Evolutionary conservation across 2,113 vertebrate species (phyloP).

Genomic region (Hippocampus guttulatus): DNA sequence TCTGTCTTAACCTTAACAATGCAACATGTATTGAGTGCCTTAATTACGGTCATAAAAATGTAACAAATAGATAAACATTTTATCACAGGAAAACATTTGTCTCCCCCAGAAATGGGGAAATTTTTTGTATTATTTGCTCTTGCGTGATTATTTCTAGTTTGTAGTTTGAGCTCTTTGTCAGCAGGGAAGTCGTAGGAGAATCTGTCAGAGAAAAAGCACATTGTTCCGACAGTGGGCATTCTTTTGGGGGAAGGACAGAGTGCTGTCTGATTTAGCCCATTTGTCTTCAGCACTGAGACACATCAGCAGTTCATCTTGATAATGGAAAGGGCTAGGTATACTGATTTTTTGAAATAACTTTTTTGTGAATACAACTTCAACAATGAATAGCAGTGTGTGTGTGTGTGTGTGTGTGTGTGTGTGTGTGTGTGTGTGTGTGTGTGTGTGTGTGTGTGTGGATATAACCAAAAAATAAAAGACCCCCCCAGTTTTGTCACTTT

Average conservation of each 20-base stretch:
- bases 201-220: conserved; percentile 52
- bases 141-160: too few species aligned
- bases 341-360: conserved; percentile 59
- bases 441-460: not conserved
- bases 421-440: conserved; percentile 5
- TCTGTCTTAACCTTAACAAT: not conserved
- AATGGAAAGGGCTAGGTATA: conserved; percentile 55
- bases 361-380: conserved; percentile 58
- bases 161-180: not conserved
- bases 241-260: conserved; percentile 42
- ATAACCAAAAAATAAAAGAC: conserved; percentile 19
- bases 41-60: too few species aligned
- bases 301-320: conserved; percentile 67
- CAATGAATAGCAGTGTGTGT: conserved; percentile 32
- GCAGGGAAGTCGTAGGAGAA: conserved; percentile 36
- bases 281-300: conserved; percentile 47
- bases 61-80: not conserved
- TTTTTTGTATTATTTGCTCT: not conserved
- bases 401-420: conserved; percentile 1
- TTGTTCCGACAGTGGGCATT: conserved; percentile 54
- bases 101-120: conserved; percentile 13
- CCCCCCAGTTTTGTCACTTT: too few species aligned
- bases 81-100: not conserved
- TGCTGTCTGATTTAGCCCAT: conserved; percentile 63
- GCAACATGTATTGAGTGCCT: too few species aligned